phyloP scores from a whole-genome alignment of 2,888 invertebrate genomes.

The Pachliopta kotzebuea region DNA sequence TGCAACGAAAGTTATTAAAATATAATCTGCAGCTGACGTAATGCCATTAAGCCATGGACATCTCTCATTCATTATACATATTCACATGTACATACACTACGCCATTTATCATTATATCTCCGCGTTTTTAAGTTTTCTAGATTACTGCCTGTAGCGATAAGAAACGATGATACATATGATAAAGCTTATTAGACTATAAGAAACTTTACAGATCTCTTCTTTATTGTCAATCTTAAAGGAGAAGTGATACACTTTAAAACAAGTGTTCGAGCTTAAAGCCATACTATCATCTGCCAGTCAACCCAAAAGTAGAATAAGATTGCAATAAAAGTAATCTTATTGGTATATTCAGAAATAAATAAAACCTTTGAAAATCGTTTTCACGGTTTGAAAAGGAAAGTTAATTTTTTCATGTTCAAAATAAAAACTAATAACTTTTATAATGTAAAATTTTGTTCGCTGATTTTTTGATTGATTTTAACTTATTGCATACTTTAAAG shows the following conservation, averaged over 20 bases:
- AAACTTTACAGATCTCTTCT: too few species aligned
- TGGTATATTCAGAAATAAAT: not conserved
- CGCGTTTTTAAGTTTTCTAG: not conserved
- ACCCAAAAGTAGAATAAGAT: too few species aligned
- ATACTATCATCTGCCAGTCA: too few species aligned
- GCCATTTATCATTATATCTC: not conserved
- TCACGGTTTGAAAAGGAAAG: not conserved
- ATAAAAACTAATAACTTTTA: not conserved
- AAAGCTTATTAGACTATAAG: too few species aligned
- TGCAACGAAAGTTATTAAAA: constrained; percentile 15
- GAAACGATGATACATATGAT: too few species aligned
- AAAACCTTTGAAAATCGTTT: not conserved
- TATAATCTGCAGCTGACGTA: constrained; percentile 10
- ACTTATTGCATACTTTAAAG: too few species aligned
- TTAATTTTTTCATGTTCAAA: not conserved
- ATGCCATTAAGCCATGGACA: not conserved
- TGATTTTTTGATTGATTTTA: too few species aligned
- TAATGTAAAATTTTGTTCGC: not conserved
- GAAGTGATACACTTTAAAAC: too few species aligned
- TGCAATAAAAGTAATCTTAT: not conserved
- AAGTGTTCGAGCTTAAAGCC: too few species aligned
- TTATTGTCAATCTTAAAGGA: too few species aligned
- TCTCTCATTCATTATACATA: not conserved
- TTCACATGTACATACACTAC: not conserved
- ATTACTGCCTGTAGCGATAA: too few species aligned